Evolutionary conservation across 2,113 vertebrate genomes (phyloP).

Genomic region (Odontesthes bonariensis): DNA sequence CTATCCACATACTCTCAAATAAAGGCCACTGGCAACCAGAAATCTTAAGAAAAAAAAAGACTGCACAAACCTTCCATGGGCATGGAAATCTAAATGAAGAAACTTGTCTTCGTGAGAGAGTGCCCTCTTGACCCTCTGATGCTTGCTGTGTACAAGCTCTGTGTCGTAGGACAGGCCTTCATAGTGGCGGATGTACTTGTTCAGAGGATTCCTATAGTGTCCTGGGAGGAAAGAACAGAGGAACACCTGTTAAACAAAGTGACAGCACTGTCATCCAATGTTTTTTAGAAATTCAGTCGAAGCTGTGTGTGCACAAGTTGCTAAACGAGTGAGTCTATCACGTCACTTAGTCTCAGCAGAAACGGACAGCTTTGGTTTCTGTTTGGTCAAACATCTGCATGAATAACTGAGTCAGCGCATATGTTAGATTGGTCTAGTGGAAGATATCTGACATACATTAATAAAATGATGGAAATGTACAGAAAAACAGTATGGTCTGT

Average conservation of each 20-base stretch:
- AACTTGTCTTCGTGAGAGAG: constrained; percentile 90
- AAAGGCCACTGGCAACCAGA: too few species aligned
- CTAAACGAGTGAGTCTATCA: background rate
- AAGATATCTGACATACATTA: constrained; percentile 30
- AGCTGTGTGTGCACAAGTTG: background rate
- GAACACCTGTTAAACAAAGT: constrained; percentile 9
- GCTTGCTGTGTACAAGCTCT: constrained; percentile 91
- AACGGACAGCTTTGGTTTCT: background rate
- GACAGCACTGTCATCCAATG: background rate
- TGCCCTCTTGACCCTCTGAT: constrained; percentile 95
- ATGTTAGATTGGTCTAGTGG: background rate
- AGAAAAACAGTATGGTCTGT: constrained; percentile 5
- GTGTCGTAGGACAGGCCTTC: constrained; percentile 95
- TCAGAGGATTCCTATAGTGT: constrained; percentile 95
- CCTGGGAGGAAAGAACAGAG: constrained; percentile 79
- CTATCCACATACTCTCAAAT: too few species aligned
- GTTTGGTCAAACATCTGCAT: background rate
- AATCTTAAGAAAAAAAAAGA: background rate
- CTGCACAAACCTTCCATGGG: constrained; percentile 92
- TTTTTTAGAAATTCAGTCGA: background rate
- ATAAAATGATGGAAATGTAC: constrained; percentile 24
- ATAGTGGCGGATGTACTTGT: constrained; percentile 96
- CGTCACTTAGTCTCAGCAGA: background rate
- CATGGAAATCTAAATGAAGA: constrained; percentile 93
- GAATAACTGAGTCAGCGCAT: background rate